A percentile compares a stretch with the other conserved stretches of the same genome.
Evolutionary conservation across 1,140 invertebrate species (phyloP).

Genomic region (Euura lappo): DNA sequence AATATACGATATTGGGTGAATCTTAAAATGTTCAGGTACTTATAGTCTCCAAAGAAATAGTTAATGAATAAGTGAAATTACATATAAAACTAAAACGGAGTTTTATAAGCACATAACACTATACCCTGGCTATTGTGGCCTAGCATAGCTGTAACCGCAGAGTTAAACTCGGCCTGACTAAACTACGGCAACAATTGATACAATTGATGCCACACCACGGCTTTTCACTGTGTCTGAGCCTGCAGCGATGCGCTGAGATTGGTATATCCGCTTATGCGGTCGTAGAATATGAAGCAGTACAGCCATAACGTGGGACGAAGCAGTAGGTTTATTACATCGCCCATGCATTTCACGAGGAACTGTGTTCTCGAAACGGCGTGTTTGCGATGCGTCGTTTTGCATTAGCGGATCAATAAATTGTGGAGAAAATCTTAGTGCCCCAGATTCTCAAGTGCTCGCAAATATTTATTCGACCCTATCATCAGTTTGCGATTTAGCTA

Average conservation of each 20-base stretch:
- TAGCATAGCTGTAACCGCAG: no score
- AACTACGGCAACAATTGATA: neutral
- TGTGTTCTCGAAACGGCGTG: neutral
- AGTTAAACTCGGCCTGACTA: no score
- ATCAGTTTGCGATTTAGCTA: neutral
- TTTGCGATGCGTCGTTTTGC: neutral
- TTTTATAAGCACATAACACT: no score
- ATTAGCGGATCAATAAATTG: neutral
- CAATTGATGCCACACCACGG: slow-evolving; percentile 1
- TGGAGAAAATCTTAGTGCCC: neutral
- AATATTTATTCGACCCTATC: neutral
- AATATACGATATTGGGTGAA: no score
- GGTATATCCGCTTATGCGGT: neutral
- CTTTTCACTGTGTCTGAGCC: neutral
- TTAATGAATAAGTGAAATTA: no score
- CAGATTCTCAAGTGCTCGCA: neutral
- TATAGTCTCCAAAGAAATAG: no score
- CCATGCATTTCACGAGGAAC: neutral
- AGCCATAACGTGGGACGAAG: neutral
- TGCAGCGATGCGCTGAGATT: neutral
- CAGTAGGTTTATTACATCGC: neutral
- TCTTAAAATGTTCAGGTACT: no score
- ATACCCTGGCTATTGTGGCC: no score
- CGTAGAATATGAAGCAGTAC: neutral
- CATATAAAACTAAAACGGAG: no score